These are phyloP conservation scores for Thereva nobilitata DNA, from an alignment of 2,888 invertebrate species.

Conservation along the genomic window DNA sequence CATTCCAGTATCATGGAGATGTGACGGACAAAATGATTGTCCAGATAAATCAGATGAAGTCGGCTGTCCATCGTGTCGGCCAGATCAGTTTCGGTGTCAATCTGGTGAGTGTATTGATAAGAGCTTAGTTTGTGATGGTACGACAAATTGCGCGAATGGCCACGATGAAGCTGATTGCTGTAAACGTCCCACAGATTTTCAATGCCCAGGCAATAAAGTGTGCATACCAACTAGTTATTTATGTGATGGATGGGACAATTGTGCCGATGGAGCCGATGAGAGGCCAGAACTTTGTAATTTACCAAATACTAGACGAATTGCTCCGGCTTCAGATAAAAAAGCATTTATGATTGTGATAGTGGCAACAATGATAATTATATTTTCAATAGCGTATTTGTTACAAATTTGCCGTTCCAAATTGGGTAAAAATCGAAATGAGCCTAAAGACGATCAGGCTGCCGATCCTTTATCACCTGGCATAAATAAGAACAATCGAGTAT, in stretches of 20 bases:
- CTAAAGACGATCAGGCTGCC: constrained; percentile 67
- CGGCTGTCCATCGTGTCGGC: constrained; percentile 71
- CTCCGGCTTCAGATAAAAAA: constrained; percentile 59
- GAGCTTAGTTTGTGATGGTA: constrained; percentile 66
- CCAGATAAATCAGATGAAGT: constrained; percentile 81
- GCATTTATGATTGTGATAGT: constrained; percentile 64
- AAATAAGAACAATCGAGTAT: constrained; percentile 55
- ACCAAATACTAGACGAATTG: constrained; percentile 57
- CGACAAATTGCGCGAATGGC: constrained; percentile 69
- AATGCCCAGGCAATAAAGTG: constrained; percentile 72
- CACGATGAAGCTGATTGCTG: constrained; percentile 74
- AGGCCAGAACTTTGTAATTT: constrained; percentile 65
- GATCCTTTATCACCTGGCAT: constrained; percentile 66
- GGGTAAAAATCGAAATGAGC: constrained; percentile 61
- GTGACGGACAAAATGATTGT: constrained; percentile 81
- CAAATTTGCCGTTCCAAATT: constrained; percentile 62
- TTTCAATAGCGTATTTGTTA: constrained; percentile 61
- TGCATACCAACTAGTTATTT: constrained; percentile 71
- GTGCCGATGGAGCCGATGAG: constrained; percentile 82
- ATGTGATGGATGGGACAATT: constrained; percentile 79
- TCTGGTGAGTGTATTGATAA: constrained; percentile 66
- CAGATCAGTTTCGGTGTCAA: constrained; percentile 67
- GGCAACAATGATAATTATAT: constrained; percentile 62
- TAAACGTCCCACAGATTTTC: constrained; percentile 65
- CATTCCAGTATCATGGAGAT: constrained; percentile 70